phyloP scores from a whole-genome alignment of 2,113 vertebrate species.

The Catagonus wagneri region DNA sequence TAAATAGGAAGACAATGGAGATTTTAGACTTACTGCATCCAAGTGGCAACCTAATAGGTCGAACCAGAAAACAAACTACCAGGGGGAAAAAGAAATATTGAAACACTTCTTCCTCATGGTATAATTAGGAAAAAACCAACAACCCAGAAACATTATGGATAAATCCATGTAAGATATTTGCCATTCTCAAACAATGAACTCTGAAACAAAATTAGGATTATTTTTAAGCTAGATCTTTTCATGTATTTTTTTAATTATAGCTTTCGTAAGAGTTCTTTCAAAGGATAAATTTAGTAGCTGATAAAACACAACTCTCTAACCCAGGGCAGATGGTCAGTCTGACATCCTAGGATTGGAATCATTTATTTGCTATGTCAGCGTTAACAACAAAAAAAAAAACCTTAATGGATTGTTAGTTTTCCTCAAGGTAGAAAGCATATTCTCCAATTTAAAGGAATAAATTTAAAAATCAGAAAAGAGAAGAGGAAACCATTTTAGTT shows the following conservation, averaged over 20 bases:
- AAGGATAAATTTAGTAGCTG: constrained; percentile 16
- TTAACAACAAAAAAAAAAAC: background rate
- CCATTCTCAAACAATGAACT: constrained; percentile 37
- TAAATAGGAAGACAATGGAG: background rate
- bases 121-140: background rate
- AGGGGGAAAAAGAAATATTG: background rate
- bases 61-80: constrained; percentile 22
- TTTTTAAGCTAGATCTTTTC: background rate
- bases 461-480: background rate
- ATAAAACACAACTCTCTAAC: constrained; percentile 21
- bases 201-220: background rate
- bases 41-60: background rate
- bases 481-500: background rate
- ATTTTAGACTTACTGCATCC: background rate
- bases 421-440: background rate
- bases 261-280: background rate
- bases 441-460: constrained; percentile 48
- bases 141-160: background rate
- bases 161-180: background rate
- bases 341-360: background rate
- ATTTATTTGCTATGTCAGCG: background rate
- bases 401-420: background rate
- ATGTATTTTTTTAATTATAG: background rate
- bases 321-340: background rate
- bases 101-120: background rate